Percentiles rank a stretch among this genome's conserved stretches.
Evolutionary conservation across 2,888 invertebrate species (phyloP).

Genomic region (Synanthedon vespiformis): DNA sequence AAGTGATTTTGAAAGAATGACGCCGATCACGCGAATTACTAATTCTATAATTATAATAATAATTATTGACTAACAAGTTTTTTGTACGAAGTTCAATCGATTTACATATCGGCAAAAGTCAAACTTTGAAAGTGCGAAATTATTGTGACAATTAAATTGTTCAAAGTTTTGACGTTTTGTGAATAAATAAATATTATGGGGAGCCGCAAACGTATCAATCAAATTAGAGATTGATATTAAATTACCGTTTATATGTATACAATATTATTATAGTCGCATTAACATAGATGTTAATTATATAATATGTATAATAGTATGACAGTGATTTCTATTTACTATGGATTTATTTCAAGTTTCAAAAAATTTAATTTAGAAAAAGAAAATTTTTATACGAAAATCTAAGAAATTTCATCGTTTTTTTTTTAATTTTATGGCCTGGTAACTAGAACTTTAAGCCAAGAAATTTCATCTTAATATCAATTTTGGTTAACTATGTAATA

Average conservation of each 20-base stretch:
- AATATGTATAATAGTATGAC: slow-evolving; percentile 8
- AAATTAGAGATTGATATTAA: slow-evolving; percentile 8
- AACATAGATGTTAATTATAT: slow-evolving; percentile 19
- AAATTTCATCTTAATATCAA: no score
- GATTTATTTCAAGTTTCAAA: no score
- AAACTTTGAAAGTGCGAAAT: slow-evolving; percentile 47
- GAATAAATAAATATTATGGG: slow-evolving; percentile 21
- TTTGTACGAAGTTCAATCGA: slow-evolving; percentile 18
- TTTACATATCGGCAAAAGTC: slow-evolving; percentile 48
- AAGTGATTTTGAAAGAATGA: slow-evolving; percentile 57
- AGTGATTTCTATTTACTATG: no score
- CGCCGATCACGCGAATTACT: slow-evolving; percentile 41
- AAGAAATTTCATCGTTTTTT: no score
- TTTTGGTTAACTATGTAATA: no score
- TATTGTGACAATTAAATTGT: slow-evolving; percentile 13
- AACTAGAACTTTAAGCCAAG: no score
- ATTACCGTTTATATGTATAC: slow-evolving; percentile 18
- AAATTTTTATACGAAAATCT: no score
- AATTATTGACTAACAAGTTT: slow-evolving; percentile 33
- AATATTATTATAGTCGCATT: slow-evolving; percentile 31
- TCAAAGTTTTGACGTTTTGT: slow-evolving; percentile 63
- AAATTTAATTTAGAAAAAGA: no score
- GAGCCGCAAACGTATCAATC: slow-evolving; percentile 8
- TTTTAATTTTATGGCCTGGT: no score
- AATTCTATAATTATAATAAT: no score